Conservation (phyloP, 2,797 vertebrate species). For the Acomys russatus region DNA sequence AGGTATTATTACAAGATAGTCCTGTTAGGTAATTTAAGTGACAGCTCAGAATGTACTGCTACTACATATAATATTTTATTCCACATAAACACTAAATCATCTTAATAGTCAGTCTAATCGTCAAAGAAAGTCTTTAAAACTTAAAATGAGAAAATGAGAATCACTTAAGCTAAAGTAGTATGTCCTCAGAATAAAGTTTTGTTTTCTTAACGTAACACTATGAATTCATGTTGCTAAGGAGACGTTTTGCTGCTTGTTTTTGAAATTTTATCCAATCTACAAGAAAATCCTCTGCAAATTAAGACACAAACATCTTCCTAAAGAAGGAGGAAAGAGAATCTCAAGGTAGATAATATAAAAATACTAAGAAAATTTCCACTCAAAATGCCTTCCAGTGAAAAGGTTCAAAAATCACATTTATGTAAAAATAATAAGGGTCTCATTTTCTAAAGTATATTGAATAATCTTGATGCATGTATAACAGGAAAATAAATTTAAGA, state of each 20-base stretch:
- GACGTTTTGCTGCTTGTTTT: not conserved
- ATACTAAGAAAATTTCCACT: constrained; percentile 18
- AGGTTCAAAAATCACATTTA: not conserved
- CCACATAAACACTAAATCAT: constrained; percentile 21
- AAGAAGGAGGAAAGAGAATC: constrained; percentile 11
- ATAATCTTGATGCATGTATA: not conserved
- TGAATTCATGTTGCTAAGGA: not conserved
- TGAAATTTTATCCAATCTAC: constrained; percentile 30
- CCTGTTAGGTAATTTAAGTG: not conserved
- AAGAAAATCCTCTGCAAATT: constrained; percentile 41
- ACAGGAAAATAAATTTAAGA: not conserved
- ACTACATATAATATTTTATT: constrained; percentile 2
- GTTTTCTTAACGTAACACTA: constrained; percentile 47
- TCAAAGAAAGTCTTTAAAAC: not conserved
- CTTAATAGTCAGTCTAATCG: constrained; percentile 36
- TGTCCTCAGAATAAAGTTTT: constrained; percentile 16
- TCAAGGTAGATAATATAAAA: not conserved
- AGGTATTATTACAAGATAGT: not conserved
- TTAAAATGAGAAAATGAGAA: constrained; percentile 16
- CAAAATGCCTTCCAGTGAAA: not conserved
- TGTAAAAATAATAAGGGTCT: not conserved
- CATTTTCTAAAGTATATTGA: constrained; percentile 22
- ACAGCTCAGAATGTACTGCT: not conserved
- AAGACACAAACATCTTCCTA: constrained; percentile 16
- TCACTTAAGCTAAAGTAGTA: constrained; percentile 5